phyloP scores from a whole-genome alignment of 2,797 vertebrate genomes.

The Eutrigla gurnardus region DNA sequence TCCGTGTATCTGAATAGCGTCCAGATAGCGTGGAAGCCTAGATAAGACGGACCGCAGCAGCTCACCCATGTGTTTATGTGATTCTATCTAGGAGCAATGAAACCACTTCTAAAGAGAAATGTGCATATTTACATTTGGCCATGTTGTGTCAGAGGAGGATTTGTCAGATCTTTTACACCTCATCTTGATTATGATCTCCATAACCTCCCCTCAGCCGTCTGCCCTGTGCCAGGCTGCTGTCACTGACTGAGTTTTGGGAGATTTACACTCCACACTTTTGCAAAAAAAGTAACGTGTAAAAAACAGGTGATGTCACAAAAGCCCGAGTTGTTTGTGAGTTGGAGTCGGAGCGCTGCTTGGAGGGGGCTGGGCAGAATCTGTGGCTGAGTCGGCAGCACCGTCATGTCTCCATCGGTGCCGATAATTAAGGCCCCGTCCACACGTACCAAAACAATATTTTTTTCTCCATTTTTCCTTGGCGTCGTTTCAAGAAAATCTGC shows the following conservation, averaged over 20 bases:
- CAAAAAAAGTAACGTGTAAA: no score
- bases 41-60: neutral
- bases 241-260: neutral
- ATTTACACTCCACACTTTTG: neutral
- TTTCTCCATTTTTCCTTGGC: no score
- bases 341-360: no score
- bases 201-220: neutral
- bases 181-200: neutral
- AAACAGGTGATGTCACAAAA: no score
- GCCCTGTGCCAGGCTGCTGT: neutral
- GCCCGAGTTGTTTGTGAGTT: no score
- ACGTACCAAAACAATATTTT: no score
- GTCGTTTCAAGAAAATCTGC: no score
- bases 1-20: neutral
- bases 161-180: neutral
- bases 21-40: constrained; percentile 17
- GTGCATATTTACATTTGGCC: neutral
- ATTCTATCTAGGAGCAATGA: constrained; percentile 15
- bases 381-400: no score
- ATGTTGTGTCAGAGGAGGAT: neutral
- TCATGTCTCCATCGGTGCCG: no score
- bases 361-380: no score
- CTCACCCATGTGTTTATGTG: neutral
- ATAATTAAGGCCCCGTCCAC: no score
- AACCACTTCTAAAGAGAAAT: neutral